Base-by-base conservation (phyloP, 2,113 vertebrate species). In the Podarcis muralis region DNA sequence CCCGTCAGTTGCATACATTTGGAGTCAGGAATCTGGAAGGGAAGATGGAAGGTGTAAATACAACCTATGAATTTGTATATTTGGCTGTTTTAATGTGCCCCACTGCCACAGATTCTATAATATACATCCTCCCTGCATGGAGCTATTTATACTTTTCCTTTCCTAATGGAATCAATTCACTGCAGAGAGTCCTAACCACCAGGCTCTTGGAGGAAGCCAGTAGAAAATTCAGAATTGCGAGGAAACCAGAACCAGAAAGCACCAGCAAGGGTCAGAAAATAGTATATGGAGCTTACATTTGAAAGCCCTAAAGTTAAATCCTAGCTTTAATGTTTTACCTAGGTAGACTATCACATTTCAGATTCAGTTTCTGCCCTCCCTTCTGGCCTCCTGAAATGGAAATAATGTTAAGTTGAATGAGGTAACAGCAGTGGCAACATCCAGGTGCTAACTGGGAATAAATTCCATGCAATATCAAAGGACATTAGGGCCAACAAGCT, bases 31-130 rank as follows among this genome's bases (percentile, higher is more conserved):
- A 89, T 5, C 32, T 30, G 69, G 82, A 79, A 81, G 57, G 30
- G 85, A 59, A 88, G 15, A 37, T 78, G 79, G 32, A 30, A 48
- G 22, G 85, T 84, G 62, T 68, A 57, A 84, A 71, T 15, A 7
- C n/a, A 93, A 81, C 23, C 35, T 9, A 79, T 68, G 48, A 86
- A 86, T 76, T 87, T 48, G 5, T 20, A 27, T 23, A 15, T 87
- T 72, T 40, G 59, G 40, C n/a, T 68, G 20, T 68, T 88, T 66
- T 77, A 53, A 8, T 48, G 1, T 77, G 81, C 65, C 25, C 57
- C 48, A 32, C 37, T 27, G 20, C 81, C 37, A 68, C 3, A 65
- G 3, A 89, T 86, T 53, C 27, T 85, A 72, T 91, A 76, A 65
- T 83, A 16, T 27, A 53, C 43, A 32, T 37, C 76, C 32, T 81